Percentiles rank a stretch among this genome's conserved stretches.
These are phyloP conservation scores for Festucalex cinctus DNA, from an alignment of 2,113 vertebrate genomes.

Conservation along the genomic window DNA sequence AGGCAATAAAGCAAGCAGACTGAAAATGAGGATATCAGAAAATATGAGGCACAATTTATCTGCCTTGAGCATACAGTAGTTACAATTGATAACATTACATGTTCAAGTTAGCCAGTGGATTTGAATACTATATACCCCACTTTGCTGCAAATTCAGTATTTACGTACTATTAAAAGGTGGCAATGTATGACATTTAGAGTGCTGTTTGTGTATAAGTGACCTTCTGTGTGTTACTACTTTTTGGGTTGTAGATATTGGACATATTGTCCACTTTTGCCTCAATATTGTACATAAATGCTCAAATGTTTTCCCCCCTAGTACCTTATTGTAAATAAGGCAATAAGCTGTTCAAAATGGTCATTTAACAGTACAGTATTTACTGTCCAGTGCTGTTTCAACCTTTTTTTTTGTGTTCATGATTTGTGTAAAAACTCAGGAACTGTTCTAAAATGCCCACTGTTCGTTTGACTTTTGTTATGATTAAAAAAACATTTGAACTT, in stretches of 20 bases:
- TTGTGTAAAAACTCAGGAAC: conserved; percentile 72
- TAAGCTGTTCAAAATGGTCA: conserved; percentile 33
- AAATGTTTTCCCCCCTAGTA: conserved; percentile 30
- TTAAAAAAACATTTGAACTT: conserved; percentile 61
- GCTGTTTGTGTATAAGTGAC: conserved; percentile 76
- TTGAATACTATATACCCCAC: conserved; percentile 53
- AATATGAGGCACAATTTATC: conserved; percentile 62
- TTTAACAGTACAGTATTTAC: conserved; percentile 52
- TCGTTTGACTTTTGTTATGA: conserved; percentile 67
- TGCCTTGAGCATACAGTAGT: conserved; percentile 49
- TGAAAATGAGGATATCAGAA: conserved; percentile 37
- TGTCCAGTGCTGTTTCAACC: conserved; percentile 49
- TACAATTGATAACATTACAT: conserved; percentile 45
- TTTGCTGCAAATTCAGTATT: conserved; percentile 65
- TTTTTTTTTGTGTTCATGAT: conserved; percentile 49
- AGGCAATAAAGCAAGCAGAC: conserved; percentile 49
- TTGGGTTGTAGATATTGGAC: conserved; percentile 69
- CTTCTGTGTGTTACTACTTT: conserved; percentile 73
- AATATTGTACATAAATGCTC: conserved; percentile 58
- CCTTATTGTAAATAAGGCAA: conserved; percentile 62
- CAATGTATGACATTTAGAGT: conserved; percentile 65
- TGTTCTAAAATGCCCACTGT: conserved; percentile 62
- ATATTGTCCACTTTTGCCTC: conserved; percentile 70
- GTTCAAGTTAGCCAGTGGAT: conserved; percentile 44
- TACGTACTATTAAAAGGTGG: conserved; percentile 51